These are phyloP conservation scores for Platycercus adscitus DNA, from an alignment of 2,113 vertebrate genomes.

Conservation along the genomic window DNA sequence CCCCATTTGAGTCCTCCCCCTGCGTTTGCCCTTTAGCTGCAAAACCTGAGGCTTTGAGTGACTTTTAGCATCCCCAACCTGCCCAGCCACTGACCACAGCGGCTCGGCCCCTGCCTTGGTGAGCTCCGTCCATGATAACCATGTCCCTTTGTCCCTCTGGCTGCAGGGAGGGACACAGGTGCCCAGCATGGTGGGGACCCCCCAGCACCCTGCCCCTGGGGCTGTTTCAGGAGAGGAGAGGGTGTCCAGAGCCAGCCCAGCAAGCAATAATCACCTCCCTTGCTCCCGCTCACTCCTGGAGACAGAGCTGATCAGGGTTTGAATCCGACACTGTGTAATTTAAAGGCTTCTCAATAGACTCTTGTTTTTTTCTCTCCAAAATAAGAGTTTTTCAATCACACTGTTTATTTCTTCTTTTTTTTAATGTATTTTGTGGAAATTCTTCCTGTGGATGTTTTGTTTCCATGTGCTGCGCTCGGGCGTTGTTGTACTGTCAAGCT, in stretches of 20 bases:
- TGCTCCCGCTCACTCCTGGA: not conserved
- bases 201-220: not conserved
- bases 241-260: not conserved
- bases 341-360: slow-evolving; percentile 44
- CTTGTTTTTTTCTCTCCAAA: not conserved
- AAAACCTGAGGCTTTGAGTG: slow-evolving; percentile 11
- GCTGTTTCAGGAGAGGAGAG: not conserved
- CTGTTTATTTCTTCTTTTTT: not conserved
- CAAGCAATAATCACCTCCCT: slow-evolving; percentile 50
- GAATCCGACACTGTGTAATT: slow-evolving; percentile 45
- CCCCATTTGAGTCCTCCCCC: not conserved
- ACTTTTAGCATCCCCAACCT: not conserved
- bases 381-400: slow-evolving; percentile 52
- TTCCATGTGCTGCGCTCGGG: slow-evolving; percentile 3
- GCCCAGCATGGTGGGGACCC: accelerated
- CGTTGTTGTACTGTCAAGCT: slow-evolving; percentile 46
- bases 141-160: not conserved
- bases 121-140: slow-evolving; percentile 2
- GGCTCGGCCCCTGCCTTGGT: not conserved
- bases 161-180: not conserved
- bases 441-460: slow-evolving; percentile 56
- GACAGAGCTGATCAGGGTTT: slow-evolving; percentile 43
- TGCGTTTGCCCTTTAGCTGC: not conserved
- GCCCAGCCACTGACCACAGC: not conserved
- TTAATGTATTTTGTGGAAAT: slow-evolving; percentile 32